Percentiles rank a stretch among this genome's conserved stretches.
Conservation (phyloP, 2,888 invertebrate genomes). For the Erpobdella octoculata region DNA sequence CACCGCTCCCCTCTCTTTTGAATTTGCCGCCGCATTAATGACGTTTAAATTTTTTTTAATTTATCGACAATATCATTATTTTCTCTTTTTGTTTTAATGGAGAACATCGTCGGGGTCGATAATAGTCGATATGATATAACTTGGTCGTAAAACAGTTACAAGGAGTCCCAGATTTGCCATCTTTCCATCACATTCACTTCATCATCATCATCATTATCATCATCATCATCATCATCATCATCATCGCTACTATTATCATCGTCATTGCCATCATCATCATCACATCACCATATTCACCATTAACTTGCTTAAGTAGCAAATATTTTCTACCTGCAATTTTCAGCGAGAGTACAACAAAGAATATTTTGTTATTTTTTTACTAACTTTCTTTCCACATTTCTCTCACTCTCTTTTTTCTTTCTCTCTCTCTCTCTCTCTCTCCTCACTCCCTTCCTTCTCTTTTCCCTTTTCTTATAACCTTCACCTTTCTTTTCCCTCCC, state of each 20-base stretch:
- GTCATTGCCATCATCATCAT: neutral
- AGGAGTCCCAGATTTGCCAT: too few relatives aligned
- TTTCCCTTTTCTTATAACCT: neutral
- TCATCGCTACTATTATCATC: neutral
- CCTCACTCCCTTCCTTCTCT: neutral
- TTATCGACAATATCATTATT: too few relatives aligned
- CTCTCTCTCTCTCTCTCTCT: conserved; percentile 4
- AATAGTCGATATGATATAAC: too few relatives aligned
- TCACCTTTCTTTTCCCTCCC: neutral
- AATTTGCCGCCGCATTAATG: too few relatives aligned
- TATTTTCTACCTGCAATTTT: neutral
- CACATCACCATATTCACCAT: neutral
- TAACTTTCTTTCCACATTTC: too few relatives aligned
- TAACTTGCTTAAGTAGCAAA: too few relatives aligned
- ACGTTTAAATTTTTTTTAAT: too few relatives aligned
- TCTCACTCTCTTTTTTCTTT: neutral
- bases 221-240: neutral
- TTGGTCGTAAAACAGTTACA: too few relatives aligned
- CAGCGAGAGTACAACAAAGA: neutral
- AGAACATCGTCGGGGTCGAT: too few relatives aligned
- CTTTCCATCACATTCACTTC: too few relatives aligned
- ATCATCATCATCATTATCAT: neutral
- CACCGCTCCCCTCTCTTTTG: too few relatives aligned
- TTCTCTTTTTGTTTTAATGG: too few relatives aligned
- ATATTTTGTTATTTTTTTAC: neutral